Conservation (phyloP, 1,140 invertebrate species). For the Limonius californicus region DNA sequence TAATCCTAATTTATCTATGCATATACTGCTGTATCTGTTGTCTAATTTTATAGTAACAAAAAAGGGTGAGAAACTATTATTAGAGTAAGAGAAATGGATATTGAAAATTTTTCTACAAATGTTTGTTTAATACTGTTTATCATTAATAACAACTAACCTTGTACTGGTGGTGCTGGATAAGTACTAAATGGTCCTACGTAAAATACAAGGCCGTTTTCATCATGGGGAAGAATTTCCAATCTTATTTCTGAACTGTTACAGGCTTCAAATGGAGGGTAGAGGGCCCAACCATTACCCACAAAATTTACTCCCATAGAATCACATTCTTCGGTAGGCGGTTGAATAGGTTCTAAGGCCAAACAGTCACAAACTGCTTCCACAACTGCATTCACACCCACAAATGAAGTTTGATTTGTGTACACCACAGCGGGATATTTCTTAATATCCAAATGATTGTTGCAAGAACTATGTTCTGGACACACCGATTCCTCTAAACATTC, state of each 20-base stretch:
- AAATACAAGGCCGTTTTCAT: constrained; percentile 77
- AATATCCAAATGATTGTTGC: constrained; percentile 67
- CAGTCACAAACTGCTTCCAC: constrained; percentile 74
- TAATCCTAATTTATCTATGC: too few relatives aligned
- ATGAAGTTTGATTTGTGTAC: constrained; percentile 84
- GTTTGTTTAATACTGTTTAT: too few relatives aligned
- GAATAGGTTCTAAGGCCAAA: constrained; percentile 46
- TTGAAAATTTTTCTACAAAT: too few relatives aligned
- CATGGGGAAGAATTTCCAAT: constrained; percentile 72
- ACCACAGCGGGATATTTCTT: constrained; percentile 70
- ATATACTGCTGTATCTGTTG: too few relatives aligned
- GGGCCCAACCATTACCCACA: constrained; percentile 79
- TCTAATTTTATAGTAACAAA: too few relatives aligned
- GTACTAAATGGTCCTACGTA: constrained; percentile 83
- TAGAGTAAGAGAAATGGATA: too few relatives aligned
- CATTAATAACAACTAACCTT: constrained; percentile 51
- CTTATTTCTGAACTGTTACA: constrained; percentile 76
- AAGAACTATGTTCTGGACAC: constrained; percentile 62
- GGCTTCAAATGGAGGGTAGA: constrained; percentile 77
- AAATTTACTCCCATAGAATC: constrained; percentile 86
- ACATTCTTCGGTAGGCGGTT: constrained; percentile 78
- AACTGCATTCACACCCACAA: constrained; percentile 80
- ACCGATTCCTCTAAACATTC: constrained; percentile 75
- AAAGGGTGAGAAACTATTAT: neutral
- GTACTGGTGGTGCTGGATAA: constrained; percentile 56